A percentile compares a stretch with the other conserved stretches of the same genome.
Evolutionary conservation across 2,113 vertebrate genomes (phyloP).

Genomic region (Eurypyga helias): DNA sequence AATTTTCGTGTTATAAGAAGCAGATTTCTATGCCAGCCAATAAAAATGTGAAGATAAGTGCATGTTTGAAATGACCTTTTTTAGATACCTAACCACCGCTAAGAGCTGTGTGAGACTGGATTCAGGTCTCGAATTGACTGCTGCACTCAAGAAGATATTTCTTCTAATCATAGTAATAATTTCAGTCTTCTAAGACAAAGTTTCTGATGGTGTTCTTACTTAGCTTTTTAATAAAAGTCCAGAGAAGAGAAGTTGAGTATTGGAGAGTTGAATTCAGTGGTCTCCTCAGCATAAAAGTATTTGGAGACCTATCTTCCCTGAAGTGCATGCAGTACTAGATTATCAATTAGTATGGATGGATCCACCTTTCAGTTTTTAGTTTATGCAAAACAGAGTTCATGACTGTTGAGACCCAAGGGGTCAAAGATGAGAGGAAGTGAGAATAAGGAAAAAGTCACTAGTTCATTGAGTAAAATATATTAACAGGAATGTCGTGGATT

Average conservation of each 20-base stretch:
- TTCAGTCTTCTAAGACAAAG: not conserved
- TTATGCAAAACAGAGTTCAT: not conserved
- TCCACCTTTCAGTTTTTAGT: not conserved
- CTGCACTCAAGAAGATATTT: not conserved
- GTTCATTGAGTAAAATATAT: not conserved
- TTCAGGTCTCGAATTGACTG: not conserved
- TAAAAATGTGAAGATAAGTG: not conserved
- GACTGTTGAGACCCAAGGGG: not conserved
- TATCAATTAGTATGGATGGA: not conserved
- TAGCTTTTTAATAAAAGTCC: not conserved
- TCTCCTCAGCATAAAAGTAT: not conserved
- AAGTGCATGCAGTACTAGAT: not conserved
- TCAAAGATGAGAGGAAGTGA: not conserved
- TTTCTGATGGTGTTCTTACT: not conserved
- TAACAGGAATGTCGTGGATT: not conserved
- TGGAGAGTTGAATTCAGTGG: not conserved
- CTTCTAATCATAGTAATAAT: not conserved
- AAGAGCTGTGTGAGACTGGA: not conserved
- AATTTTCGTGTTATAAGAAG: not conserved
- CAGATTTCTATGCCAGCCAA: not conserved
- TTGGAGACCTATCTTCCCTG: not conserved
- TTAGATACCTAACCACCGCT: not conserved
- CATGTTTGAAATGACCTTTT: not conserved
- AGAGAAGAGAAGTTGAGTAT: not conserved
- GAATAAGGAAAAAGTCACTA: not conserved